phyloP scores from a whole-genome alignment of 2,888 invertebrate genomes.

The Formica aserva region DNA sequence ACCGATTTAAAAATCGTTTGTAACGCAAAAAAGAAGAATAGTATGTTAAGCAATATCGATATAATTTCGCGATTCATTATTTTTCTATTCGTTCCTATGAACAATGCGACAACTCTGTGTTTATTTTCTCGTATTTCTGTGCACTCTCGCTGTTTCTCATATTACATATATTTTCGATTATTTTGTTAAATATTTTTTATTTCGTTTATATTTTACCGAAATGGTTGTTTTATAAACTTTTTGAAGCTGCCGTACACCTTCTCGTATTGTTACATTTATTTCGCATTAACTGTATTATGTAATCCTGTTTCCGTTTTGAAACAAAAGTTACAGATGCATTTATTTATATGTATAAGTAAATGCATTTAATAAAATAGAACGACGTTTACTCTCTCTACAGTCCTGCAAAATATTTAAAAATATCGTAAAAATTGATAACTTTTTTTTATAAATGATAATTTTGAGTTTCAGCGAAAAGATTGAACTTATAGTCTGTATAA shows the following conservation, averaged over 20 bases:
- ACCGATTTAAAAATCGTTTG: constrained; percentile 24
- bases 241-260: neutral
- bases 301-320: constrained; percentile 11
- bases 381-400: neutral
- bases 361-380: constrained; percentile 10
- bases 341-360: constrained; percentile 9
- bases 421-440: neutral
- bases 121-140: constrained; percentile 13
- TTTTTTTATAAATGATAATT: neutral
- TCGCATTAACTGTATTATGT: neutral
- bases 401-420: neutral
- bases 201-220: constrained; percentile 4
- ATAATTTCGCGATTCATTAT: neutral
- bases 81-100: neutral
- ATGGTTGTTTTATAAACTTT: neutral
- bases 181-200: neutral
- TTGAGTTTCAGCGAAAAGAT: neutral
- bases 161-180: constrained; percentile 9
- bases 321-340: neutral
- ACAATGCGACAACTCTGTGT: neutral
- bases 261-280: constrained; percentile 7
- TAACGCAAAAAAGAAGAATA: neutral
- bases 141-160: neutral
- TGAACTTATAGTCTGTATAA: neutral
- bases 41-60: neutral